Evolutionary conservation across 2,797 vertebrate genomes (phyloP).

Genomic region (Mallotus villosus): DNA sequence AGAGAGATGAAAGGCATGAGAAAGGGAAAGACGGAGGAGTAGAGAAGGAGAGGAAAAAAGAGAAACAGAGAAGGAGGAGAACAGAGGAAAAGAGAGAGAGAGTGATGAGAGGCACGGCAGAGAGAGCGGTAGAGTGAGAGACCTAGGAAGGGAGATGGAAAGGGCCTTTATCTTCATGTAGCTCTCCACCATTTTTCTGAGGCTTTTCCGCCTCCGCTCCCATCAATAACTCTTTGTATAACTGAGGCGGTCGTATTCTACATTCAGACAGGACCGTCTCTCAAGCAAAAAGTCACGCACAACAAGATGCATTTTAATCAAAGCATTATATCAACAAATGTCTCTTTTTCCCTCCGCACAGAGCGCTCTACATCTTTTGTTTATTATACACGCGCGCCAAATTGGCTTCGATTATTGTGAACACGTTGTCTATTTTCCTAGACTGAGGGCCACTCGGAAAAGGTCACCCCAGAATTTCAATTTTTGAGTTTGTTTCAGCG

Average conservation of each 20-base stretch:
- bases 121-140: not conserved
- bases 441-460: slow-evolving; percentile 30
- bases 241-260: slow-evolving; percentile 42
- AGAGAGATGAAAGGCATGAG: slow-evolving; percentile 8
- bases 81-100: not conserved
- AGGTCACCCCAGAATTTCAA: slow-evolving; percentile 58
- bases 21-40: not conserved
- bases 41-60: not conserved
- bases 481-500: slow-evolving; percentile 32
- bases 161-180: slow-evolving; percentile 60
- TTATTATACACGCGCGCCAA: slow-evolving; percentile 21
- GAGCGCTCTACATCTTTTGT: slow-evolving; percentile 17
- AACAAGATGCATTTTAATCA: slow-evolving; percentile 62
- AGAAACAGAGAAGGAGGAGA: too few relatives aligned
- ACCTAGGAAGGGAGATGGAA: not conserved
- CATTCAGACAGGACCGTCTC: slow-evolving; percentile 47
- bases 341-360: slow-evolving; percentile 14
- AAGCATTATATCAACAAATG: slow-evolving; percentile 47
- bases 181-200: slow-evolving; percentile 46
- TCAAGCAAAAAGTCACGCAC: slow-evolving; percentile 42
- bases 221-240: slow-evolving; percentile 59
- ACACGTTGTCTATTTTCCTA: slow-evolving; percentile 25
- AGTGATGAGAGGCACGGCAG: not conserved
- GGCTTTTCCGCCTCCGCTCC: slow-evolving; percentile 36
- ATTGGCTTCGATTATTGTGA: slow-evolving; percentile 19